Base-by-base conservation (phyloP, 2,113 vertebrate species). In the Pseudorasbora parva region DNA sequence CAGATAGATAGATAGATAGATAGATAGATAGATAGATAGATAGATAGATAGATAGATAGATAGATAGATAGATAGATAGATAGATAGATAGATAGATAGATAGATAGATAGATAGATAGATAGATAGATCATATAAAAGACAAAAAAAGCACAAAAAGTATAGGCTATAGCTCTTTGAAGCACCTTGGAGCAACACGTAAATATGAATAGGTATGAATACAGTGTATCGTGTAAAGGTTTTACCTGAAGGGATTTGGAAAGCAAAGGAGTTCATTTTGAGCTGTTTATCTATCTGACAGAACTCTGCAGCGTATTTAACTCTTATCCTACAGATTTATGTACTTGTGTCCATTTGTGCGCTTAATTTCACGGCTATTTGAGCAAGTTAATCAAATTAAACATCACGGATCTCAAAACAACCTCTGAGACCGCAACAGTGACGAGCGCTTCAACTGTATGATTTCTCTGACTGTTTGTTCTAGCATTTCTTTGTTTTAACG, bases 31-130 rank as follows among this genome's bases (percentile, higher is more conserved):
- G 47, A 49, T 49, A 49, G 51, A 54, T 8, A 47, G 30, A 59
- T 23, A 19, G 49, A 41, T 2, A 51, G 66, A 81, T 2, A 33
- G 62, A 81, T 2, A 33, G 78, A 81, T 1, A 68, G 78, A 81
- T 1, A 68, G 59, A 51, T 1, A 51, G 62, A 68, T 3, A 68
- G 60, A 81, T 3, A 68, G 78, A 81, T 8, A 69, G 78, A 69
- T 2, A 69, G 78, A 69, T n/a, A n/a, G n/a, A n/a, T 8, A 51
- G 60, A 68, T 11, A 68, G 78, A 80, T 2, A 79, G 77, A 64
- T 4, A 78, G 76, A 78, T 27, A 66, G 59, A 47, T 11, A 66
- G 59, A 49, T 8, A 19, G 25, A 47, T 4, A 47, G 45, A 47
- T 3, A 47, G 45, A 47, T 0, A n/a, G n/a, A n/a, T n/a, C n/a